Conservation (phyloP, 2,888 invertebrate species). For the Acleris holmiana region DNA sequence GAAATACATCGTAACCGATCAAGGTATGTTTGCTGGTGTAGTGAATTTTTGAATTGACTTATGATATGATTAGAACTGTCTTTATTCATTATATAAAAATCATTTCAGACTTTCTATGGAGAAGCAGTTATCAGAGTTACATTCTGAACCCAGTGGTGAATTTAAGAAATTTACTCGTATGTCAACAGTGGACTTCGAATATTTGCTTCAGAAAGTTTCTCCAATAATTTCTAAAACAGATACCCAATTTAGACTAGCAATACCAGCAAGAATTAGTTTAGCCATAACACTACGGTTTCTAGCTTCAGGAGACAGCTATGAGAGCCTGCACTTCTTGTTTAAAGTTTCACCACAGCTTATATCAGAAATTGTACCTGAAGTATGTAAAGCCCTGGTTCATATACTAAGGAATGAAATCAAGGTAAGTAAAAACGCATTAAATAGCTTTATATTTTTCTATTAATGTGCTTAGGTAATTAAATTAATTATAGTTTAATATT, state of each 20-base stretch:
- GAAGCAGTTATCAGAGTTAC: conserved; percentile 33
- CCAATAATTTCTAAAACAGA: conserved; percentile 45
- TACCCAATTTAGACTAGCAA: conserved; percentile 44
- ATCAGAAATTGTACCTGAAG: conserved; percentile 40
- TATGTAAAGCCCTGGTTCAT: conserved; percentile 23
- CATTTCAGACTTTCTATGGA: conserved; percentile 16
- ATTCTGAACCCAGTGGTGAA: conserved; percentile 34
- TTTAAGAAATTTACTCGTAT: conserved; percentile 41
- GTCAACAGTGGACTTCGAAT: conserved; percentile 43
- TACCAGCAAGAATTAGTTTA: conserved; percentile 43
- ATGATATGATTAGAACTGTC: conserved; percentile 7
- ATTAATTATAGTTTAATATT: conserved; percentile 12
- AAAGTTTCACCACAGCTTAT: conserved; percentile 42
- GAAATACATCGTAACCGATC: conserved; percentile 39
- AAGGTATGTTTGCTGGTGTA: conserved; percentile 30
- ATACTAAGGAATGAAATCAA: conserved; percentile 39
- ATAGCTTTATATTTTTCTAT: conserved; percentile 4
- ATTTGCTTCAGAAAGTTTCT: conserved; percentile 43
- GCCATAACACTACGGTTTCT: conserved; percentile 44
- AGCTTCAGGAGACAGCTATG: conserved; percentile 42
- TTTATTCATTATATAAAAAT: conserved; percentile 8
- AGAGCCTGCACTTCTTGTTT: conserved; percentile 43
- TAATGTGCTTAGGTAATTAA: conserved; percentile 10
- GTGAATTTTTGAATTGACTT: conserved; percentile 8
- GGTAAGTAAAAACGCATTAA: conserved; percentile 33